Conservation (phyloP, 2,797 vertebrate species). For the Ctenosaura bakeri region DNA sequence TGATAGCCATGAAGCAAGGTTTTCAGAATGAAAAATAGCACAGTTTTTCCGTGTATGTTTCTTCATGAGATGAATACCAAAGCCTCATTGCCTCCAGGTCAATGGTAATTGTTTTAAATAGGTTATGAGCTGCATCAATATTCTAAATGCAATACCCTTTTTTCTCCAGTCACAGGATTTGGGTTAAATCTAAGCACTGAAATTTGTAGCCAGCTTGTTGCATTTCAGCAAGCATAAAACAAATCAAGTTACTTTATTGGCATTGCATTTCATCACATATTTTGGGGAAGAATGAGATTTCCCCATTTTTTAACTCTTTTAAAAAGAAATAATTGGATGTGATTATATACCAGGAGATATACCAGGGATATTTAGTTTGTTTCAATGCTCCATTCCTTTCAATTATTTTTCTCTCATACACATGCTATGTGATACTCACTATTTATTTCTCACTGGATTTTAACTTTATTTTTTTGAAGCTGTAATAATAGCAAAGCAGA, state of each 20-base stretch:
- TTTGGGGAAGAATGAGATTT: not conserved
- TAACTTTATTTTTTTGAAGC: not conserved
- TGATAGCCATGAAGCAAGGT: constrained; percentile 22
- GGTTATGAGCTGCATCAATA: constrained; percentile 5
- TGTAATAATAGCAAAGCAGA: not conserved
- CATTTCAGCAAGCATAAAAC: not conserved
- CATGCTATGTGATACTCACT: not conserved
- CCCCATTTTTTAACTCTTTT: not conserved
- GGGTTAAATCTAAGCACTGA: not conserved
- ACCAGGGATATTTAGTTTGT: not conserved
- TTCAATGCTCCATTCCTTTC: not conserved
- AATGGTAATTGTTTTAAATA: constrained; percentile 46
- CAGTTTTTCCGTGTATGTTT: not conserved
- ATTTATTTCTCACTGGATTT: not conserved
- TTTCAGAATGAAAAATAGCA: constrained; percentile 27
- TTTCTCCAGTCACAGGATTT: constrained; percentile 22
- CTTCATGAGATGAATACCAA: constrained; percentile 12
- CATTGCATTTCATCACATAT: not conserved
- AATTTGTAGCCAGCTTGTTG: not conserved
- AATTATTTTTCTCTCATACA: not conserved
- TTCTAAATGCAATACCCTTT: constrained; percentile 4
- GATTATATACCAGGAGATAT: not conserved
- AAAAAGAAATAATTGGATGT: not conserved
- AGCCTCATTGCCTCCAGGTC: constrained; percentile 23
- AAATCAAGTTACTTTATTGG: not conserved